These are phyloP conservation scores for Takifugu flavidus DNA, from an alignment of 2,113 vertebrate genomes.

Conservation along the genomic window DNA sequence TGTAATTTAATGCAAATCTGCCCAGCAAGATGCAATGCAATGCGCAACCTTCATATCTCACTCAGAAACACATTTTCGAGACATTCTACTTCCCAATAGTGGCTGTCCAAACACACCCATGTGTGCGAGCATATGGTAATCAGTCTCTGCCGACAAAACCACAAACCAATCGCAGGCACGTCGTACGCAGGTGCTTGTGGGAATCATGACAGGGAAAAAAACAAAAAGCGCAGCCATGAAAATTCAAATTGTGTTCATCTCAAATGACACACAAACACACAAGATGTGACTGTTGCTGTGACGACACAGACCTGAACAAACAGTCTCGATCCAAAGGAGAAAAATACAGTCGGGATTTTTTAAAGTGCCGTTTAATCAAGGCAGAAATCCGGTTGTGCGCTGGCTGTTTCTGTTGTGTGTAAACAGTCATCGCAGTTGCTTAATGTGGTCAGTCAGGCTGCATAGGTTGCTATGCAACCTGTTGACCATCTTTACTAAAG, in stretches of 20 bases:
- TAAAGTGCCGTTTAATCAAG: not conserved
- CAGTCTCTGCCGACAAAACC: conserved; percentile 11
- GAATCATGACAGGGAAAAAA: conserved; percentile 8
- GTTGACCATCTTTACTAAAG: conserved; percentile 19
- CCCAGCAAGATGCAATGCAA: conserved; percentile 12
- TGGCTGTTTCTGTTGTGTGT: conserved; percentile 36
- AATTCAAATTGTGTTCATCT: conserved; percentile 56
- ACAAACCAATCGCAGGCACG: conserved; percentile 16
- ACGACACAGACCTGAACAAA: not conserved
- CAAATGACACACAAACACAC: conserved; percentile 37
- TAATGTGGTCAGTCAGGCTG: conserved; percentile 37
- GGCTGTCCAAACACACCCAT: not conserved
- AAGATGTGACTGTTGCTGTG: conserved; percentile 6
- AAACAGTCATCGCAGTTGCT: conserved; percentile 33
- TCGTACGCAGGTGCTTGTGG: conserved; percentile 35
- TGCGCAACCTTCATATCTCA: not conserved
- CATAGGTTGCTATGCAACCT: conserved; percentile 65
- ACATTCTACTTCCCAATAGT: not conserved
- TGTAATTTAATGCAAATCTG: conserved; percentile 37
- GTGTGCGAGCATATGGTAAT: not conserved
- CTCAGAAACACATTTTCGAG: not conserved
- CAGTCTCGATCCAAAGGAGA: not conserved
- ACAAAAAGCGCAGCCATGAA: conserved; percentile 35
- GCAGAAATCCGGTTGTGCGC: conserved; percentile 13
- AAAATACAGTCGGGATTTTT: not conserved